phyloP scores from a whole-genome alignment of 2,113 vertebrate genomes.

The Neolamprologus devosi region DNA sequence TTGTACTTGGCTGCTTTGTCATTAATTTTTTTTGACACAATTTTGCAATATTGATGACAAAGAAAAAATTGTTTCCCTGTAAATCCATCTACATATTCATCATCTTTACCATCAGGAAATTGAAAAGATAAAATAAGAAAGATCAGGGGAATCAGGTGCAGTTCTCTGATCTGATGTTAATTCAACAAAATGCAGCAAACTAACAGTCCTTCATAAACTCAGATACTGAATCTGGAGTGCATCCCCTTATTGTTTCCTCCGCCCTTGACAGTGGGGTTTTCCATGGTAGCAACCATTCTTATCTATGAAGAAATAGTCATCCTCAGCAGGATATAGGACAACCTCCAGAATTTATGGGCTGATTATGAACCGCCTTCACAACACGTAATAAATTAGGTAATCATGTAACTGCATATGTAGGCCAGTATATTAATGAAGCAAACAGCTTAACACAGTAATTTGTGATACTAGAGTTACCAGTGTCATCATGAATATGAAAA shows the following conservation, averaged over 20 bases:
- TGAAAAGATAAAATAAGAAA: background rate
- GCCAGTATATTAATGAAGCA: background rate
- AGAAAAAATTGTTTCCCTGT: background rate
- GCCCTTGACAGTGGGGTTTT: background rate
- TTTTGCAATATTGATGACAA: background rate
- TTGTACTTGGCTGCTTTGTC: background rate
- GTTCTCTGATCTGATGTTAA: background rate
- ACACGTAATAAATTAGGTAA: background rate
- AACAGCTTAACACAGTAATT: background rate
- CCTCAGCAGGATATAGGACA: background rate
- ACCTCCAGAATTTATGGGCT: background rate
- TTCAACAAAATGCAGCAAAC: background rate
- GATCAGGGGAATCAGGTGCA: background rate
- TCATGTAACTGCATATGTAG: background rate
- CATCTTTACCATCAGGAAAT: background rate
- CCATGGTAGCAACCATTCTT: background rate
- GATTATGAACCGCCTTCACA: background rate
- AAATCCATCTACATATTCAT: background rate
- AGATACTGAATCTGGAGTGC: background rate
- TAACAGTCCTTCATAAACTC: fast-evolving
- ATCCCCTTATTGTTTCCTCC: background rate
- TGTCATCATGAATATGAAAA: background rate
- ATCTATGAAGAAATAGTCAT: background rate
- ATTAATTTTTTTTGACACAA: background rate
- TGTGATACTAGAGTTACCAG: background rate